These are phyloP conservation scores for Amniataba percoides DNA, from an alignment of 2,797 vertebrate genomes.

Conservation along the genomic window DNA sequence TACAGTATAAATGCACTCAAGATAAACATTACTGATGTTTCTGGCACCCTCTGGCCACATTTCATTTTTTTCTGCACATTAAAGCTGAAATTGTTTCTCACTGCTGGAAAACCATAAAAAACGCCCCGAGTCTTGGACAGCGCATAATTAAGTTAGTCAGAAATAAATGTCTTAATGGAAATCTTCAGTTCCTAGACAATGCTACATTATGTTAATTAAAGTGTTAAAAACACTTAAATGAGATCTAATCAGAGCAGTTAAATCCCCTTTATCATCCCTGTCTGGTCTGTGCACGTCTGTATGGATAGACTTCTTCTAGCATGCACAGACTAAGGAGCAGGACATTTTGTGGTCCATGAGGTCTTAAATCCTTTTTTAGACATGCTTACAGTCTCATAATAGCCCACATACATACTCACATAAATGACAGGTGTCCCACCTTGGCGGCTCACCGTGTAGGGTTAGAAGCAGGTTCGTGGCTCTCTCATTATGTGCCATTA, in stretches of 20 bases:
- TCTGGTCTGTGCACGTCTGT: slow-evolving; percentile 7
- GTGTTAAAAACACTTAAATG: slow-evolving; percentile 23
- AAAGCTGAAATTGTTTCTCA: slow-evolving; percentile 24
- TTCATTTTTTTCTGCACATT: slow-evolving; percentile 15
- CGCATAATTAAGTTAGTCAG: slow-evolving; percentile 10
- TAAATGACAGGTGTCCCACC: slow-evolving; percentile 50
- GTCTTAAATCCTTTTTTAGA: slow-evolving; percentile 36
- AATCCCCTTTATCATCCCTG: slow-evolving; percentile 5
- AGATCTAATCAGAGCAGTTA: slow-evolving; percentile 7
- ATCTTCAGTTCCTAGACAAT: slow-evolving; percentile 8
- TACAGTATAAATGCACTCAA: slow-evolving; percentile 27
- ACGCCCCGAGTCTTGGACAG: not conserved
- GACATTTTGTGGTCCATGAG: slow-evolving; percentile 9
- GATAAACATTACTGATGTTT: slow-evolving; percentile 38
- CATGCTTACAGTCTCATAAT: slow-evolving; percentile 7
- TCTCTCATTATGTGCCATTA: slow-evolving; percentile 62
- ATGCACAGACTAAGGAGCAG: not conserved
- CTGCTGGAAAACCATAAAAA: not conserved
- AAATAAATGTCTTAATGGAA: slow-evolving; percentile 1
- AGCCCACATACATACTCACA: slow-evolving; percentile 2
- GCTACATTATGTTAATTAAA: slow-evolving; percentile 19
- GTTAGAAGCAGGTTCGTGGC: slow-evolving; percentile 40
- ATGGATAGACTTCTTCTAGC: not conserved
- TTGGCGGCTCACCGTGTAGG: slow-evolving; percentile 32
- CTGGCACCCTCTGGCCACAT: not conserved